Base-by-base conservation (phyloP, 2,113 vertebrate genomes). In the Brachypteracias leptosomus region DNA sequence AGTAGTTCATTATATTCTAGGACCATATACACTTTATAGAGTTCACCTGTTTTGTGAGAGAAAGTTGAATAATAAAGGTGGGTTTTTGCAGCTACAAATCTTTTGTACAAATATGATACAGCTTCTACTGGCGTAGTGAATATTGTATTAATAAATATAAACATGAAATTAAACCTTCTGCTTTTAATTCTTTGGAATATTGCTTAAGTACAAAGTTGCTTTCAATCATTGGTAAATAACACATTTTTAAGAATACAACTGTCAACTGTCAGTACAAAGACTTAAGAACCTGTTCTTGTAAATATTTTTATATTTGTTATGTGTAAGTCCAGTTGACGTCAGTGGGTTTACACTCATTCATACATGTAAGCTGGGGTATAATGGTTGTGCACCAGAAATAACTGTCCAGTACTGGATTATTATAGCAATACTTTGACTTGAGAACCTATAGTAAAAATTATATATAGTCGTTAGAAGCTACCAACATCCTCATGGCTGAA, bases 371-470 rank as follows among this genome's bases (percentile, higher is more conserved):
- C 9, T 0, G 75, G 35, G 40, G 4, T 87, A 35, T 73, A 81
- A 67, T 71, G 67, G 71, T 90, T 0, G 2, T 63, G 74, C 36
- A 13, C 47, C 95, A 88, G 78, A 95, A 96, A 80, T 91, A 91
- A 90, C 72, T 73, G 57, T 67, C 52, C 51, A 44, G 52, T 83
- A 55, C 40, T 70, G 75, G 75, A 67, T 91, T 94, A 62, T 83
- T 92, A 42, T n/a, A 83, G 63, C 75, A 74, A 80, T 88, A 85
- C 36, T 74, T 89, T 49, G 65, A 89, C 36, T 91, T 92, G 68
- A 86, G 47, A 95, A 90, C 72, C 29, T 81, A 80, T 67, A 67
- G 46, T 84, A 89, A 87, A 94, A 92, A 59, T 67, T 90, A 63
- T 40, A 68, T 86, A 38, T 84, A 92, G 76, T 83, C 44, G n/a